Conservation (phyloP, 2,113 vertebrate species). For the Notechis scutatus region DNA sequence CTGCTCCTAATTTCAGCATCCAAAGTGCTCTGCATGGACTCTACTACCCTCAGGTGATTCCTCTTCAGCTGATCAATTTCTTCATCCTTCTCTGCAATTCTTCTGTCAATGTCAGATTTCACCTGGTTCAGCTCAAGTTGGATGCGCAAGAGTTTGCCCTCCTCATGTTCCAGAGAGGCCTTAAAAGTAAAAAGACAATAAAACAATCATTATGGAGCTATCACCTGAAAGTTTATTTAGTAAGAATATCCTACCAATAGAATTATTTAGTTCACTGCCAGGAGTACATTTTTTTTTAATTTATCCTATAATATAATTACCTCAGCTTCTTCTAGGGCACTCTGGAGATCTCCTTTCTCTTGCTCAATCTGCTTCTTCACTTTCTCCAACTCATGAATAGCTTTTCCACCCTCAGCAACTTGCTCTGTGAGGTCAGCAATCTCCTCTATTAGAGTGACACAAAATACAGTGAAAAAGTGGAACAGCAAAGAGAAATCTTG, state of each 20-base stretch:
- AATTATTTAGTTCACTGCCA: not conserved
- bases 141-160: constrained; percentile 72
- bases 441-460: constrained; percentile 71
- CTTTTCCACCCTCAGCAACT: constrained; percentile 80
- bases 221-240: not conserved
- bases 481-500: constrained; percentile 76
- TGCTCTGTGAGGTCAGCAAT: constrained; percentile 82
- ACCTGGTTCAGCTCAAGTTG: constrained; percentile 74
- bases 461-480: not conserved
- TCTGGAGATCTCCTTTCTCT: constrained; percentile 85
- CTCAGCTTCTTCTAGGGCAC: constrained; percentile 81
- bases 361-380: constrained; percentile 79
- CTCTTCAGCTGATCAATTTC: constrained; percentile 75
- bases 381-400: constrained; percentile 86
- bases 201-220: not conserved
- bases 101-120: constrained; percentile 71
- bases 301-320: constrained; percentile 38
- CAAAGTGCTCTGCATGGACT: constrained; percentile 73
- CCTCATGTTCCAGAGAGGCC: constrained; percentile 72
- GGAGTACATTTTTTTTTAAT: not conserved
- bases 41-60: constrained; percentile 67
- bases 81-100: constrained; percentile 74
- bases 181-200: constrained; percentile 24
- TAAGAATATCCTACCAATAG: not conserved
- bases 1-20: constrained; percentile 74